phyloP scores from a whole-genome alignment of 2,888 invertebrate species.

The Tuta absoluta region DNA sequence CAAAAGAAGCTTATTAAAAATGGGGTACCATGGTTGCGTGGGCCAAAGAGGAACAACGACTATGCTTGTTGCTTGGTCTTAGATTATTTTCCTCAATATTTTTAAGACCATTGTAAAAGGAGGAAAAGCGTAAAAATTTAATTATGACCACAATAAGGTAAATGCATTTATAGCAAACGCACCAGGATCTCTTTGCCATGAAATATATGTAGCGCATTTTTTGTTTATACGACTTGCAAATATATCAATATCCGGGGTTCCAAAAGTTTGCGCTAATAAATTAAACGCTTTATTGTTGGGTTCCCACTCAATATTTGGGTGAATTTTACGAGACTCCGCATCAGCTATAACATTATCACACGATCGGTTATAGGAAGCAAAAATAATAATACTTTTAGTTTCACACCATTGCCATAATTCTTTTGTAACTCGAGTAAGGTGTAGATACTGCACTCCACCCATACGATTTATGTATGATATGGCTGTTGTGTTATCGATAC shows the following conservation, averaged over 20 bases:
- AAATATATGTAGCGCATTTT: neutral
- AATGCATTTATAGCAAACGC: neutral
- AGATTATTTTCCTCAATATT: neutral
- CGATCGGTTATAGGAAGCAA: too few relatives aligned
- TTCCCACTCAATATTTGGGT: constrained; percentile 26
- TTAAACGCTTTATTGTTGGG: neutral
- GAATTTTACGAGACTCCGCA: neutral
- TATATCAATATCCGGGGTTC: neutral
- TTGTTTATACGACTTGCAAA: neutral
- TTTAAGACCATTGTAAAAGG: neutral
- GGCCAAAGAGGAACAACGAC: neutral
- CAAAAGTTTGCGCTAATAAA: neutral
- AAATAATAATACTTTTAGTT: too few relatives aligned
- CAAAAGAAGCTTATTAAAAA: too few relatives aligned
- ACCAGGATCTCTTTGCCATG: neutral
- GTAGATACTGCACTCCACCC: too few relatives aligned
- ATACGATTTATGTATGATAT: too few relatives aligned
- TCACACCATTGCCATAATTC: too few relatives aligned
- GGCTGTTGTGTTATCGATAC: constrained; percentile 35
- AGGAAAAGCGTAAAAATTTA: neutral
- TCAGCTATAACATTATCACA: neutral
- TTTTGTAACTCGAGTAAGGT: too few relatives aligned
- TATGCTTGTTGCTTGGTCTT: neutral
- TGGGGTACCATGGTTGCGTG: neutral
- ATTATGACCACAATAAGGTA: neutral